Evolutionary conservation across 1,140 invertebrate species (phyloP).

Genomic region (Halotydeus destructor): DNA sequence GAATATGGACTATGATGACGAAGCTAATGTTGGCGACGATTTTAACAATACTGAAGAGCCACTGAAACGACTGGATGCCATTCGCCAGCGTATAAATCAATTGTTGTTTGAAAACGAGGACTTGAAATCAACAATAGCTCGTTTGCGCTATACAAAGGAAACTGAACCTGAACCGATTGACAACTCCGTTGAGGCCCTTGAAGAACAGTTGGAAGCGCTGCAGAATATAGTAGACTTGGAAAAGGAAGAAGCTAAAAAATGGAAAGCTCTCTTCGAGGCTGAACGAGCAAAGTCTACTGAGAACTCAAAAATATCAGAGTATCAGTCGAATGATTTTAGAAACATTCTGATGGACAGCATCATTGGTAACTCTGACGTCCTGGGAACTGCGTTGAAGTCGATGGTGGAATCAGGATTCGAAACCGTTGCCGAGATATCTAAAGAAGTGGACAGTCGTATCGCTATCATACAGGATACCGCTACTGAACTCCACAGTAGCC

Average conservation of each 20-base stretch:
- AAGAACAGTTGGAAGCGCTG: too few relatives aligned
- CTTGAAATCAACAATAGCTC: conserved; percentile 8
- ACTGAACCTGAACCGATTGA: too few relatives aligned
- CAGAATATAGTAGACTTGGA: too few relatives aligned
- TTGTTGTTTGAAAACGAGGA: conserved; percentile 12
- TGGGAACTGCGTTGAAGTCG: neutral
- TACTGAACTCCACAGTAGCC: neutral
- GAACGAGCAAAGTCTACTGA: too few relatives aligned
- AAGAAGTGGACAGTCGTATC: neutral
- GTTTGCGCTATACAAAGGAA: conserved; percentile 9
- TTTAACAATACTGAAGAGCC: neutral
- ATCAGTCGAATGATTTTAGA: too few relatives aligned
- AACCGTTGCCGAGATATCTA: neutral
- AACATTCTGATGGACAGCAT: too few relatives aligned
- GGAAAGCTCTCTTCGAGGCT: too few relatives aligned
- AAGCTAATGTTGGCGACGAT: neutral
- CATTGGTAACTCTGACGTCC: too few relatives aligned
- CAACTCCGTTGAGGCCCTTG: too few relatives aligned
- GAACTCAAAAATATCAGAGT: too few relatives aligned
- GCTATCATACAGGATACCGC: neutral
- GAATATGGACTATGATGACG: neutral
- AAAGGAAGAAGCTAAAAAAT: too few relatives aligned
- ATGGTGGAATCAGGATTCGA: neutral
- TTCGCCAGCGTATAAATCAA: conserved; percentile 11
- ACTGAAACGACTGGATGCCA: neutral